Evolutionary conservation across 2,888 invertebrate species (phyloP).

Genomic region (Chydorus sphaericus): DNA sequence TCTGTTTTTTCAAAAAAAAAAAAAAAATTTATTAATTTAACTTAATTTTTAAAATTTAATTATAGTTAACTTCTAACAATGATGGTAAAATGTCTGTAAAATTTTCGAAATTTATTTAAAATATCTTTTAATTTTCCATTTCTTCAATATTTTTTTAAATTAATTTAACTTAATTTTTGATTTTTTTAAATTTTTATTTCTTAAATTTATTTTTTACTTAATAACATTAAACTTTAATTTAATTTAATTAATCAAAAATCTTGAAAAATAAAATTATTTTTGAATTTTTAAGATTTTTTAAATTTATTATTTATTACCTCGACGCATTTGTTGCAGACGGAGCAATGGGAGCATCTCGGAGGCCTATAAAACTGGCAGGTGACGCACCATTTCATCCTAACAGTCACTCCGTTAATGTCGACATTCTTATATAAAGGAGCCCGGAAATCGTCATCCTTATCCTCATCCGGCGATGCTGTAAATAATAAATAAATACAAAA

Average conservation of each 20-base stretch:
- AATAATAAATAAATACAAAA: neutral
- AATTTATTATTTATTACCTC: constrained; percentile 54
- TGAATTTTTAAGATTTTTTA: too few relatives aligned
- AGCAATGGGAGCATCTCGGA: constrained; percentile 96
- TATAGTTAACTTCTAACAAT: too few relatives aligned
- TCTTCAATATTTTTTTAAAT: too few relatives aligned
- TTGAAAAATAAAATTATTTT: neutral
- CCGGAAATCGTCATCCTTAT: constrained; percentile 90
- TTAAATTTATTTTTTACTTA: neutral
- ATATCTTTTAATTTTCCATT: too few relatives aligned
- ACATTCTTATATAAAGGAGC: constrained; percentile 93
- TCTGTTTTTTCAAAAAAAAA: neutral
- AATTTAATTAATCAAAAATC: too few relatives aligned
- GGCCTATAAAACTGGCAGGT: constrained; percentile 99
- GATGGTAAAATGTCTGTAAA: too few relatives aligned
- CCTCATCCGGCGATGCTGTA: constrained; percentile 87
- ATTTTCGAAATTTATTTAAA: too few relatives aligned
- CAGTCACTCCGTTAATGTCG: constrained; percentile 95
- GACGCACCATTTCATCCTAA: constrained; percentile 99
- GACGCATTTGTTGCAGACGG: constrained; percentile 97
- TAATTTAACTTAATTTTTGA: too few relatives aligned
- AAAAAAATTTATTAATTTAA: too few relatives aligned
- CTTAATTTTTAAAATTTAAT: too few relatives aligned
- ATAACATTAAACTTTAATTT: neutral
- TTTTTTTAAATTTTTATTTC: too few relatives aligned